These are phyloP conservation scores for Nycticryphes semicollaris DNA, from an alignment of 2,113 vertebrate genomes.

Conservation along the genomic window DNA sequence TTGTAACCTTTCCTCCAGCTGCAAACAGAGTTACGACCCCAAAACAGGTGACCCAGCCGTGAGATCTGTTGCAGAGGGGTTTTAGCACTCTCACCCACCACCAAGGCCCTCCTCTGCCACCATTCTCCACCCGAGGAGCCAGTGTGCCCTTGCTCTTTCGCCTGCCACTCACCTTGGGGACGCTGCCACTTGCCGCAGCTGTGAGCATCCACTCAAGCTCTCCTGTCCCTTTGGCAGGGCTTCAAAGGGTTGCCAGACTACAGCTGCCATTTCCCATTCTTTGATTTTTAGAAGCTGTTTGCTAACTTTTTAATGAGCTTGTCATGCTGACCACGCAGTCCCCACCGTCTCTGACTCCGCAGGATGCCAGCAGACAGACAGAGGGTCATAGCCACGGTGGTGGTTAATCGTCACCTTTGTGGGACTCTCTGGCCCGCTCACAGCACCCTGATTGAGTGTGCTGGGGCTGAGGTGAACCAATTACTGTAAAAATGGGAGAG, in stretches of 20 bases:
- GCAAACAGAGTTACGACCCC: not conserved
- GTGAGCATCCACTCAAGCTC: not conserved
- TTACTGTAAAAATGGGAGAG: conserved; percentile 10
- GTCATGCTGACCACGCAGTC: not conserved
- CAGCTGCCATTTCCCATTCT: not conserved
- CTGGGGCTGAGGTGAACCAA: not conserved
- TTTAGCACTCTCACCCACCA: not conserved
- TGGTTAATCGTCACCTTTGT: not conserved
- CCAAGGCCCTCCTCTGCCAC: not conserved
- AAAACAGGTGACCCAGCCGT: accelerated
- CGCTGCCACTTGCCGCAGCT: accelerated
- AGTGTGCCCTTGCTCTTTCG: not conserved
- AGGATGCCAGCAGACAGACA: not conserved
- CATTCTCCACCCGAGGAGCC: not conserved
- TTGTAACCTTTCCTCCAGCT: not conserved
- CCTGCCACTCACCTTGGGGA: not conserved
- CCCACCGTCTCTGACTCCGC: not conserved
- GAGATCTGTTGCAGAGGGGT: not conserved
- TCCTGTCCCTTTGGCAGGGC: not conserved
- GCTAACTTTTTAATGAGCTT: not conserved
- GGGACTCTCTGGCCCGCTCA: not conserved
- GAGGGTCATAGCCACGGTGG: not conserved
- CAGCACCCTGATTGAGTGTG: not conserved
- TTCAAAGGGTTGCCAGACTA: not conserved
- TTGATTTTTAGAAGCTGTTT: not conserved